Conservation (phyloP, 1,140 invertebrate species). For the Papilio glaucus region DNA sequence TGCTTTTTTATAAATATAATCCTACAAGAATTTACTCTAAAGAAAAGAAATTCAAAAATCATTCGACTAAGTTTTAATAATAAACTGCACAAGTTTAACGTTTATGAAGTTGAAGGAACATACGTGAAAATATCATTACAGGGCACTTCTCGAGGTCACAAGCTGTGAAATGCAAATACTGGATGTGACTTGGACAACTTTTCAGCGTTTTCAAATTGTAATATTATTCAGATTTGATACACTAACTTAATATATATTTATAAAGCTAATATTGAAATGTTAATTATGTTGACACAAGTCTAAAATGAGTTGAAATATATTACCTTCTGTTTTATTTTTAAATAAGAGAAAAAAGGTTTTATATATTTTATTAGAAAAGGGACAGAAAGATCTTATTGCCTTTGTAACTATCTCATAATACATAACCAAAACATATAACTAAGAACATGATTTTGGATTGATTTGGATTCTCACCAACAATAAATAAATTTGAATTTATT, state of each 20-base stretch:
- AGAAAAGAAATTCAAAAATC: background rate
- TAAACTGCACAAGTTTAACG: background rate
- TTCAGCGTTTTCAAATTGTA: slow-evolving; percentile 60
- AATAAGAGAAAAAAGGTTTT: background rate
- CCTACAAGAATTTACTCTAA: background rate
- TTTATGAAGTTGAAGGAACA: slow-evolving; percentile 60
- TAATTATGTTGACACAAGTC: slow-evolving; percentile 45
- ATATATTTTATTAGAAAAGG: background rate
- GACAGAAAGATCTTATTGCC: too few species aligned
- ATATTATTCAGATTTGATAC: slow-evolving; percentile 66
- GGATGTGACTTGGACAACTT: slow-evolving; percentile 45
- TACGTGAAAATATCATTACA: slow-evolving; percentile 60
- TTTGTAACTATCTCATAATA: too few species aligned
- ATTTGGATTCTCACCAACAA: background rate
- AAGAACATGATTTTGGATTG: too few species aligned
- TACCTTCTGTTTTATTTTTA: background rate
- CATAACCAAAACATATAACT: too few species aligned
- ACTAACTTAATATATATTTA: slow-evolving; percentile 62
- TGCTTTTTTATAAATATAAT: too few species aligned
- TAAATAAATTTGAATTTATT: background rate
- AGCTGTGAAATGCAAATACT: slow-evolving; percentile 58
- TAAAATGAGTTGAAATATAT: slow-evolving; percentile 31
- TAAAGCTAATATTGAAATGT: slow-evolving; percentile 53
- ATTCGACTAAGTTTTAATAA: slow-evolving; percentile 12
- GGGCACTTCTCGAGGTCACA: slow-evolving; percentile 51